phyloP scores from a whole-genome alignment of 92 coral and sea anemone genomes.

The Plumapathes pennacea region DNA sequence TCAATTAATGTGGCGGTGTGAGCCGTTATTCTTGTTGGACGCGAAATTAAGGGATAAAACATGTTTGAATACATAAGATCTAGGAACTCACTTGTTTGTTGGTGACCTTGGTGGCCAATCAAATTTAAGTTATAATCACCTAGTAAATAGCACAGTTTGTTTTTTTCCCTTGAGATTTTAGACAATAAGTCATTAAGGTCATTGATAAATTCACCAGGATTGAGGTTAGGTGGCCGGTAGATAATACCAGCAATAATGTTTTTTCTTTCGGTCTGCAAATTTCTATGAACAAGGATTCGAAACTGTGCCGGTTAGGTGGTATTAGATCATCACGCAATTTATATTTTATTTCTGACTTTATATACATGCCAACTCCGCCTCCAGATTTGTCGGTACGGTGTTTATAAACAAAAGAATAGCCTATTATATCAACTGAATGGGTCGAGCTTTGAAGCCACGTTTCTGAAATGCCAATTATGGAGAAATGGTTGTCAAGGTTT shows the following conservation, averaged over 20 bases:
- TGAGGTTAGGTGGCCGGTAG: slow-evolving; percentile 41
- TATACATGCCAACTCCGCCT: too few relatives aligned
- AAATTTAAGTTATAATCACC: slow-evolving; percentile 47
- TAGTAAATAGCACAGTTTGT: slow-evolving; percentile 32
- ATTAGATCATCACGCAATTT: too few relatives aligned
- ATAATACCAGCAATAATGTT: slow-evolving; percentile 40
- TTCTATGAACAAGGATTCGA: too few relatives aligned
- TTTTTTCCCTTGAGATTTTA: slow-evolving; percentile 37
- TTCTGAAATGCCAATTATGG: too few relatives aligned
- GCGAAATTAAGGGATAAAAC: slow-evolving; percentile 48
- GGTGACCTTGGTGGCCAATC: slow-evolving; percentile 30
- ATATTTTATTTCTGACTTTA: too few relatives aligned
- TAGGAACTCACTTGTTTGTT: slow-evolving; percentile 44
- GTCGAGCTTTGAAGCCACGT: too few relatives aligned
- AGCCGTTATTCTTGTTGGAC: slow-evolving; percentile 61
- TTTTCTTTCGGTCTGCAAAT: too few relatives aligned
- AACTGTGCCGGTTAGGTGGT: too few relatives aligned
- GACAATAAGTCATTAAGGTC: slow-evolving; percentile 11
- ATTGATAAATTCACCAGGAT: slow-evolving; percentile 20
- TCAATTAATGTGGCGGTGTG: slow-evolving; percentile 56
- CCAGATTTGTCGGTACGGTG: too few relatives aligned
- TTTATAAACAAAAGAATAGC: too few relatives aligned
- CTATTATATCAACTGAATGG: too few relatives aligned
- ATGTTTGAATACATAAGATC: slow-evolving; percentile 51
- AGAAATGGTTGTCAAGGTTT: too few relatives aligned